Percentiles rank a stretch among this genome's conserved stretches.
Evolutionary conservation across 2,888 invertebrate genomes (phyloP).

Genomic region (Drosophila mayaguana): DNA sequence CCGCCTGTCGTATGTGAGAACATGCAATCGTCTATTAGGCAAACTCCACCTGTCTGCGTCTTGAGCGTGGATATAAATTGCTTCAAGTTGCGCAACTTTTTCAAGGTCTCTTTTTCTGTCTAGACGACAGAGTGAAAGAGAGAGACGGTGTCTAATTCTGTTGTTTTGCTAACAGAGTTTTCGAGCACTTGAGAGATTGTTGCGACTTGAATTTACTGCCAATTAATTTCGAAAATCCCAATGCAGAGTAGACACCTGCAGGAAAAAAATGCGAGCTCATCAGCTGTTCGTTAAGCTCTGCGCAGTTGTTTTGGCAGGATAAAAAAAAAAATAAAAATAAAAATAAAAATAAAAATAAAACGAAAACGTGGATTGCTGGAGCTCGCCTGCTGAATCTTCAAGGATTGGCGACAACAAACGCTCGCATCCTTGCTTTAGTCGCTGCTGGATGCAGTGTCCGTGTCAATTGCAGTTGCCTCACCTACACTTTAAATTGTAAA

Average conservation of each 20-base stretch:
- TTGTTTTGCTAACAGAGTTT: conserved; percentile 55
- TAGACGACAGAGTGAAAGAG: conserved; percentile 24
- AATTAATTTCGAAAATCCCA: conserved; percentile 62
- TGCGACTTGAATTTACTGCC: conserved; percentile 44
- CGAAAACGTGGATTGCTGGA: conserved; percentile 16
- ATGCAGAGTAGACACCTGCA: conserved; percentile 24
- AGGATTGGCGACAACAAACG: conserved; percentile 35
- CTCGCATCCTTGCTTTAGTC: conserved; percentile 28
- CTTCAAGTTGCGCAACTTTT: conserved; percentile 30
- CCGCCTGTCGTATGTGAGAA: neutral
- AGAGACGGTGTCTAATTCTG: conserved; percentile 41
- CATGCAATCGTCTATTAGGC: conserved; percentile 2
- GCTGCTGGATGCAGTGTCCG: conserved; percentile 63
- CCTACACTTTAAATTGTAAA: conserved; percentile 70
- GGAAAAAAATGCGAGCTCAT: conserved; percentile 24
- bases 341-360: neutral
- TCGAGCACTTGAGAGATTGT: conserved; percentile 47
- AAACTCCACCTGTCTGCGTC: conserved; percentile 1
- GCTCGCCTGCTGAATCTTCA: conserved; percentile 30
- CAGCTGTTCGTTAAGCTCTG: conserved; percentile 21
- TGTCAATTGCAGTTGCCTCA: conserved; percentile 76
- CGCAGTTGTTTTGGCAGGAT: neutral
- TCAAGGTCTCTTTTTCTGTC: conserved; percentile 47
- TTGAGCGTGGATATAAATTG: conserved; percentile 29
- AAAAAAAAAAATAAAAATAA: neutral